These are phyloP conservation scores for Zosterops hypoxanthus DNA, from an alignment of 2,113 vertebrate genomes.

Conservation along the genomic window DNA sequence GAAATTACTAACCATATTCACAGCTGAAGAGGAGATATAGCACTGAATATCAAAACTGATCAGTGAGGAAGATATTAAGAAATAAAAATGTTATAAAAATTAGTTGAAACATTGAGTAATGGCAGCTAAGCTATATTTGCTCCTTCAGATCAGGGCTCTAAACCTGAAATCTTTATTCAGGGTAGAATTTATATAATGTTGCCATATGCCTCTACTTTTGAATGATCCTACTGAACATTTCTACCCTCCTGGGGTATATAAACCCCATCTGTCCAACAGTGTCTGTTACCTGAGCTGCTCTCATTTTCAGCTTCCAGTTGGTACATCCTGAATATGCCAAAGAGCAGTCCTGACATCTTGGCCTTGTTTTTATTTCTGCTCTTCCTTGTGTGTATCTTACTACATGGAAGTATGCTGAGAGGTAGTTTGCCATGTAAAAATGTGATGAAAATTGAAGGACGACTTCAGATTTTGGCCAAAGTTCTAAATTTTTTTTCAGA, in stretches of 20 bases:
- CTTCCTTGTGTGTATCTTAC: not conserved
- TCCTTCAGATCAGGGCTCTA: not conserved
- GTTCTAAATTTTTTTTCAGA: not conserved
- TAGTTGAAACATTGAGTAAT: not conserved
- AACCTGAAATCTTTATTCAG: not conserved
- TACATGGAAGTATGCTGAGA: not conserved
- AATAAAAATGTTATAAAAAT: not conserved
- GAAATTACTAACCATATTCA: not conserved
- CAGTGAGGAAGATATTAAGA: not conserved
- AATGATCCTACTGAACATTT: not conserved
- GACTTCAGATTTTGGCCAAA: not conserved
- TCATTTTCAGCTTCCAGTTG: slow-evolving; percentile 20
- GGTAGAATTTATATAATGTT: not conserved
- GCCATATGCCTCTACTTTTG: slow-evolving; percentile 25
- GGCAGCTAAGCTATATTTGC: not conserved
- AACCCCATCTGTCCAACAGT: slow-evolving; percentile 37
- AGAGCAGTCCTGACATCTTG: slow-evolving; percentile 6
- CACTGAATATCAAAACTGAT: not conserved
- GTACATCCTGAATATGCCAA: not conserved
- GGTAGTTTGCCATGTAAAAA: not conserved
- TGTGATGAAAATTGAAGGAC: slow-evolving; percentile 17
- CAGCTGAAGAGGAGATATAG: not conserved
- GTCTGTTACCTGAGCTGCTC: not conserved
- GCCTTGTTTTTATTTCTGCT: not conserved
- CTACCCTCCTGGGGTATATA: slow-evolving; percentile 9